Percentiles rank a stretch among this genome's conserved stretches.
Conservation (phyloP, 2,888 invertebrate genomes). For the Sycophila texana region DNA sequence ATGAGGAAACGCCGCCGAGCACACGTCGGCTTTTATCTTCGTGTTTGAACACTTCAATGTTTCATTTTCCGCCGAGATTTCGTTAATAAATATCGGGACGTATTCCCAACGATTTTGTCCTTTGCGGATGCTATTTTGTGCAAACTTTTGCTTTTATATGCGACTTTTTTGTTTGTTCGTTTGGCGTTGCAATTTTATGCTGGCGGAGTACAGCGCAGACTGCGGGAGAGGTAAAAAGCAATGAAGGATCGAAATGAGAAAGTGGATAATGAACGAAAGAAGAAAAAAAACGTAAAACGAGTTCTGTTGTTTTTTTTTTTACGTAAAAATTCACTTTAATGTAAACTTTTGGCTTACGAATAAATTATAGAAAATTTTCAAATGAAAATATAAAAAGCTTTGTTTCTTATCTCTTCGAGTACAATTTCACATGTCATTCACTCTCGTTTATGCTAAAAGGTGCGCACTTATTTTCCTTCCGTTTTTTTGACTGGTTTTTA, state of each 20-base stretch:
- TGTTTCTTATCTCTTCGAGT: neutral
- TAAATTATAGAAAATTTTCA: slow-evolving; percentile 49
- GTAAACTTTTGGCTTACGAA: slow-evolving; percentile 51
- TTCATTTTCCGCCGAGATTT: neutral
- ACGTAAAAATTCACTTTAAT: slow-evolving; percentile 55
- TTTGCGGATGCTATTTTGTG: too few species aligned
- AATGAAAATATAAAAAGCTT: slow-evolving; percentile 54
- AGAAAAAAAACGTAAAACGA: slow-evolving; percentile 17
- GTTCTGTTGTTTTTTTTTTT: slow-evolving; percentile 21
- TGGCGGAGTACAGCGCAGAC: neutral
- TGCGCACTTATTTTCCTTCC: neutral
- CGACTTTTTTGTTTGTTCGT: too few species aligned
- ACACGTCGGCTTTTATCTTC: neutral
- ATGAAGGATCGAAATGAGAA: neutral
- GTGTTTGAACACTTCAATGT: slow-evolving; percentile 1
- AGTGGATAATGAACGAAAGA: neutral
- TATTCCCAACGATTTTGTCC: neutral
- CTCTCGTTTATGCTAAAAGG: neutral
- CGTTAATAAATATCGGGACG: slow-evolving; percentile 10
- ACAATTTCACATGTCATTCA: slow-evolving; percentile 17
- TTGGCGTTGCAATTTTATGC: neutral
- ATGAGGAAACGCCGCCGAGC: neutral
- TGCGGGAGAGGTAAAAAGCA: neutral
- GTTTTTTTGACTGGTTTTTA: neutral
- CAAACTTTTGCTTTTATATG: too few species aligned